phyloP scores from a whole-genome alignment of 2,888 invertebrate genomes.

The Pherbina coryleti region DNA sequence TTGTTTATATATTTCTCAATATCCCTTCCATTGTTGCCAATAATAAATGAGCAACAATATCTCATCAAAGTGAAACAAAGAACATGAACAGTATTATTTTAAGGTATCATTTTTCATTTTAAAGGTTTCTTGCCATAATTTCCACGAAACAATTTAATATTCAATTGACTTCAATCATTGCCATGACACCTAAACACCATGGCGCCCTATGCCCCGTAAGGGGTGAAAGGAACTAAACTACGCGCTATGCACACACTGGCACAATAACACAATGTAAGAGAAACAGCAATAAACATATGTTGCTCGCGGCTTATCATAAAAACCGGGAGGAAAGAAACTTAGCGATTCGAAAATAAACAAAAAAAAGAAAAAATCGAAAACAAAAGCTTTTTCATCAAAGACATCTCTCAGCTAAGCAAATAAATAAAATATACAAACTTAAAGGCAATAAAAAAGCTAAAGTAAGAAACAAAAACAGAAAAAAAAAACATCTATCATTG shows the following conservation, averaged over 20 bases:
- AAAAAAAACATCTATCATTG: not conserved
- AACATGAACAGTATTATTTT: no score
- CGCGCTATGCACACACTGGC: not conserved
- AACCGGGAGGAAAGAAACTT: not conserved
- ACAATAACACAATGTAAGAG: not conserved
- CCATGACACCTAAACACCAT: no score
- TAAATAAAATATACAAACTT: not conserved
- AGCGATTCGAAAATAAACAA: not conserved
- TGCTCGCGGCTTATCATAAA: not conserved
- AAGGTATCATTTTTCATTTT: not conserved
- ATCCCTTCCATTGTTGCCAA: not conserved
- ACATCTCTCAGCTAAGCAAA: not conserved
- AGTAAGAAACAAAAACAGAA: not conserved
- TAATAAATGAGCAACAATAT: not conserved
- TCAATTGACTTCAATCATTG: slow-evolving; percentile 12
- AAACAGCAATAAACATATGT: not conserved
- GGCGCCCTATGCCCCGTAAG: no score
- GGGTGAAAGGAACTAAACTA: no score
- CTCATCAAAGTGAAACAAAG: not conserved
- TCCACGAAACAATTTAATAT: not conserved
- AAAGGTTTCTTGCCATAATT: not conserved
- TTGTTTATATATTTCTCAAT: no score
- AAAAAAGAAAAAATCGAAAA: not conserved
- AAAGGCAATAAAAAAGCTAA: not conserved
- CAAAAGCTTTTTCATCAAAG: not conserved